A percentile compares a stretch with the other conserved stretches of the same genome.
Evolutionary conservation across 2,113 vertebrate genomes (phyloP).

Genomic region (Heterotilapia buettikoferi): DNA sequence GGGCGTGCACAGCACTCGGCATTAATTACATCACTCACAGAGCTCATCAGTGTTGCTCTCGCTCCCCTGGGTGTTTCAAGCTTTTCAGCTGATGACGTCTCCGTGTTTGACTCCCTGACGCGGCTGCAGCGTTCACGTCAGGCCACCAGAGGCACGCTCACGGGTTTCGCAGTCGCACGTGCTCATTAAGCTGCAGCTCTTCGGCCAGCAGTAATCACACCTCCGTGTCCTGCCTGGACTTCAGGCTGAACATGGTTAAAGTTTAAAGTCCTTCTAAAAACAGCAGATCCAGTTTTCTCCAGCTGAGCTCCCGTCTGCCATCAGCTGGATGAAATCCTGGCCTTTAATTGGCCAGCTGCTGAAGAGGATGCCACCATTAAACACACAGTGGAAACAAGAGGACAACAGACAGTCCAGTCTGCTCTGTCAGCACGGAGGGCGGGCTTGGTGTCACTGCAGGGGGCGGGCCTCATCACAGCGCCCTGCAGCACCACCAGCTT

Average conservation of each 20-base stretch:
- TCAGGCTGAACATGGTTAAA: neutral
- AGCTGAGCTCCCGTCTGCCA: neutral
- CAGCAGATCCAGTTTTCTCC: neutral
- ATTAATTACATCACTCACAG: neutral
- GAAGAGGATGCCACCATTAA: constrained; percentile 8
- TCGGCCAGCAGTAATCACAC: rapidly evolving
- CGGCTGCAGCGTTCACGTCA: neutral
- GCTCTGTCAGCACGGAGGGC: neutral
- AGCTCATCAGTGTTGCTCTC: rapidly evolving
- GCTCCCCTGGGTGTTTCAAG: neutral
- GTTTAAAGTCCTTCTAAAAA: neutral
- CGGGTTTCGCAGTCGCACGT: neutral
- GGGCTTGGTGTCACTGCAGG: constrained; percentile 25
- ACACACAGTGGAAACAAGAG: neutral
- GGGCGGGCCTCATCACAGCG: neutral
- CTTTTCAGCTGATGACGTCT: neutral
- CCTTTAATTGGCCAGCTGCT: neutral
- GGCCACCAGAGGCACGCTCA: neutral
- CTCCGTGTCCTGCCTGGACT: neutral
- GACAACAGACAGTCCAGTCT: neutral
- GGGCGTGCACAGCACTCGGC: neutral
- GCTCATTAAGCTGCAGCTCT: neutral
- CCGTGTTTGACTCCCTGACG: neutral
- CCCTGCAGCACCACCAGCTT: neutral
- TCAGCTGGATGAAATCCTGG: neutral